phyloP scores from a whole-genome alignment of 2,888 invertebrate species.

The Aphidius colemani region DNA sequence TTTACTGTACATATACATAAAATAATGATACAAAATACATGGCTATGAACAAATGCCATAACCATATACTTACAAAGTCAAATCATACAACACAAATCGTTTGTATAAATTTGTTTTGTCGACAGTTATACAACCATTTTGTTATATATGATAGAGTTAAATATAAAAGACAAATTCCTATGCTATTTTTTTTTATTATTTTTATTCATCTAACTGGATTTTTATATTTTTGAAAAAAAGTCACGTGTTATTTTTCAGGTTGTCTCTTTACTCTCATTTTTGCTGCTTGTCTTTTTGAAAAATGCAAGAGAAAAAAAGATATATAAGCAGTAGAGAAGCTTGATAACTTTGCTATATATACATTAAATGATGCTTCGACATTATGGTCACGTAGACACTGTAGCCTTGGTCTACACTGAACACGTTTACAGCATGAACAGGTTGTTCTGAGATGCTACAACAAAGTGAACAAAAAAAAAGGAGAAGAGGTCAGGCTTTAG shows the following conservation, averaged over 20 bases:
- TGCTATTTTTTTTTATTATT: too few relatives aligned
- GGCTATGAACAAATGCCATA: background rate
- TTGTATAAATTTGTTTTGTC: background rate
- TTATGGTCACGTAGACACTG: slow-evolving; percentile 22
- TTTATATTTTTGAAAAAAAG: slow-evolving; percentile 1
- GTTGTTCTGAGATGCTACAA: slow-evolving; percentile 29
- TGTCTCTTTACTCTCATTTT: background rate
- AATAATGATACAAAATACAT: too few relatives aligned
- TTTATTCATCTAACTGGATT: too few relatives aligned
- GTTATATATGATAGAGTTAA: too few relatives aligned
- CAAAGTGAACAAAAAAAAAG: too few relatives aligned
- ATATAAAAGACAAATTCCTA: too few relatives aligned
- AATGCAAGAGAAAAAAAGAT: slow-evolving; percentile 6
- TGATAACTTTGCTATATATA: background rate
- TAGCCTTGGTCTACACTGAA: slow-evolving; percentile 34
- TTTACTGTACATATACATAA: too few relatives aligned
- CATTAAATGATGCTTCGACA: slow-evolving; percentile 3
- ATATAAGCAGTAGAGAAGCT: slow-evolving; percentile 3
- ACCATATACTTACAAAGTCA: too few relatives aligned
- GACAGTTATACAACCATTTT: too few relatives aligned
- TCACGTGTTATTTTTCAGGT: slow-evolving; percentile 7
- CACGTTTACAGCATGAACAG: slow-evolving; percentile 41
- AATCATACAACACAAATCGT: too few relatives aligned
- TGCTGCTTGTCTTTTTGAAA: background rate
- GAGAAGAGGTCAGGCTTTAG: background rate